phyloP scores from a whole-genome alignment of 2,797 vertebrate genomes.

The Galaxias olidus region DNA sequence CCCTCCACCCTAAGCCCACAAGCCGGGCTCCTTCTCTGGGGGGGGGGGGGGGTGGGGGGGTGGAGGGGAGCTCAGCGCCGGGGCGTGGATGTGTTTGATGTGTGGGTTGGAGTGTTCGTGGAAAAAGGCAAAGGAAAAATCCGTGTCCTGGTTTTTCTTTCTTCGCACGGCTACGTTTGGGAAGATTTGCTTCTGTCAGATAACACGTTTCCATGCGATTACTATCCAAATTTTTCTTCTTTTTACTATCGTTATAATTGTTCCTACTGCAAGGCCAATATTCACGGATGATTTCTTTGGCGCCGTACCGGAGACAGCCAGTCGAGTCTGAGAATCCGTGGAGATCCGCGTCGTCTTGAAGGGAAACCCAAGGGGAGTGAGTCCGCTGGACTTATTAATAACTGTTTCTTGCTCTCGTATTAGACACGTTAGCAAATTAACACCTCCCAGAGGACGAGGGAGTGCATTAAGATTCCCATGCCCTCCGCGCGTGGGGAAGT shows the following conservation, averaged over 20 bases:
- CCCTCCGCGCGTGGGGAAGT: slow-evolving; percentile 65
- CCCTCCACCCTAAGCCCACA: too few species aligned
- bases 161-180: too few species aligned
- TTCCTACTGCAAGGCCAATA: too few species aligned
- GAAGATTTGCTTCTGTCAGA: too few species aligned
- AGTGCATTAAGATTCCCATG: slow-evolving; percentile 64
- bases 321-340: slow-evolving; percentile 20
- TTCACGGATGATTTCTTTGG: too few species aligned
- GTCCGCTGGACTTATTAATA: slow-evolving; percentile 61
- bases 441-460: slow-evolving; percentile 62
- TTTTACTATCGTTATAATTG: too few species aligned
- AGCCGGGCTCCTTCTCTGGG: slow-evolving; percentile 19
- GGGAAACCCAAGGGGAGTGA: slow-evolving; percentile 34
- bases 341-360: slow-evolving; percentile 33
- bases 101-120: neutral
- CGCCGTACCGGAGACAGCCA: neutral
- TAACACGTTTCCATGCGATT: too few species aligned
- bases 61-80: neutral
- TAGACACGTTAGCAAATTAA: slow-evolving; percentile 73
- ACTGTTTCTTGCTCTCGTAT: slow-evolving; percentile 38
- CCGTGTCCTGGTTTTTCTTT: too few species aligned
- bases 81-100: neutral
- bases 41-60: slow-evolving; percentile 32
- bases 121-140: too few species aligned
- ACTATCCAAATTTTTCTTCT: too few species aligned